phyloP scores from a whole-genome alignment of 2,113 vertebrate species.

The Pseudorhombus dupliciocellatus region DNA sequence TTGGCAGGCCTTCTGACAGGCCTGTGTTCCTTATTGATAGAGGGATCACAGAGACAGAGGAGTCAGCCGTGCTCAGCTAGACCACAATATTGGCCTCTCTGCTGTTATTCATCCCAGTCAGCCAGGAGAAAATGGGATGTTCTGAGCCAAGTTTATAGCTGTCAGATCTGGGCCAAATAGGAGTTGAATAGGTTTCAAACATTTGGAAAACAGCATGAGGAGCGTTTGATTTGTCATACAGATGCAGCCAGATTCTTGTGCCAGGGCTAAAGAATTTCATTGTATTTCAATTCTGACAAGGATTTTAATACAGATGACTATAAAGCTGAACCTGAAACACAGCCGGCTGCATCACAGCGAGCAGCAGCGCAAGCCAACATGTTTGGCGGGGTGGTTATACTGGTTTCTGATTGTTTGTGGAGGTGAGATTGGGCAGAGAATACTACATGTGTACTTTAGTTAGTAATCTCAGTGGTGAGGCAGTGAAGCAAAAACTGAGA shows the following conservation, averaged over 20 bases:
- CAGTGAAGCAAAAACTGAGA: too few species aligned
- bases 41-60: slow-evolving; percentile 75
- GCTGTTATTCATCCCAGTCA: slow-evolving; percentile 71
- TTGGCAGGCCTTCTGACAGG: slow-evolving; percentile 79
- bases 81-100: slow-evolving; percentile 72
- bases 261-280: slow-evolving; percentile 51
- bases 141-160: slow-evolving; percentile 71
- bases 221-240: slow-evolving; percentile 68
- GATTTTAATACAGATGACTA: slow-evolving; percentile 29
- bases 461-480: too few species aligned
- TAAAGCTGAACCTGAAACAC: slow-evolving; percentile 10
- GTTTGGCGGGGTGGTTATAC: slow-evolving; percentile 25
- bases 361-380: slow-evolving; percentile 29
- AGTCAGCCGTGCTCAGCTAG: slow-evolving; percentile 67
- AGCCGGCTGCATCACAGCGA: not conserved
- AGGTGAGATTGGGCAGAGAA: slow-evolving; percentile 9
- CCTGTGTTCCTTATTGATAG: slow-evolving; percentile 78
- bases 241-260: slow-evolving; percentile 53
- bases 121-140: slow-evolving; percentile 69
- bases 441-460: not conserved
- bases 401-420: slow-evolving; percentile 36
- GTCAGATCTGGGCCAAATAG: slow-evolving; percentile 73
- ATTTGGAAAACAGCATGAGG: slow-evolving; percentile 68
- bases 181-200: slow-evolving; percentile 74
- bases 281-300: slow-evolving; percentile 45